Evolutionary conservation across 2,888 invertebrate species (phyloP).

Genomic region (Lochmaea capreae): DNA sequence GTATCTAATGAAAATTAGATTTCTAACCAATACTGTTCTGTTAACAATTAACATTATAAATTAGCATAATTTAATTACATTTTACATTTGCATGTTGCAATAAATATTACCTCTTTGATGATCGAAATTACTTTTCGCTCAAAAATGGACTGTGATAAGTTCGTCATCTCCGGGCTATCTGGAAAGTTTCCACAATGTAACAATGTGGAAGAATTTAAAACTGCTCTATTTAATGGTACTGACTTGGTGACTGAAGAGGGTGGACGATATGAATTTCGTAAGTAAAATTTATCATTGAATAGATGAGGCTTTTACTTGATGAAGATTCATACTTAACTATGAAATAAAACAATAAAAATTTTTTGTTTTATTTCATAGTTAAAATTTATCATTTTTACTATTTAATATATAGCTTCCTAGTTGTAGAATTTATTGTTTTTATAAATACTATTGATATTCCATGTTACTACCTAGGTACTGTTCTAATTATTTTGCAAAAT

Average conservation of each 20-base stretch:
- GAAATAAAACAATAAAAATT: too few species aligned
- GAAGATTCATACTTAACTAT: too few species aligned
- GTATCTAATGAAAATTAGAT: neutral
- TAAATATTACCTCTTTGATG: neutral
- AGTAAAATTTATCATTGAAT: constrained; percentile 14
- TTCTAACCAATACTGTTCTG: neutral
- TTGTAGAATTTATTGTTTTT: too few species aligned
- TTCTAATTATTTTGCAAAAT: too few species aligned
- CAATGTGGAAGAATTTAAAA: constrained; percentile 30
- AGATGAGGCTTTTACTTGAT: too few species aligned
- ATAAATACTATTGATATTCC: too few species aligned
- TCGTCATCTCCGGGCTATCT: constrained; percentile 33
- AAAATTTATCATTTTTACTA: neutral
- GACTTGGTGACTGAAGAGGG: constrained; percentile 26
- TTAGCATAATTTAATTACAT: neutral
- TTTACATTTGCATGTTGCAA: constrained; percentile 2
- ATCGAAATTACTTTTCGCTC: neutral
- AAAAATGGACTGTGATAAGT: constrained; percentile 7
- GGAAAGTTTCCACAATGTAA: constrained; percentile 36
- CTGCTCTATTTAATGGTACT: constrained; percentile 25
- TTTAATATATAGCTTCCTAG: too few species aligned
- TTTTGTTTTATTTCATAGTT: constrained; percentile 31
- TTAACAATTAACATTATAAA: neutral
- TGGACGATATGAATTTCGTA: constrained; percentile 23
- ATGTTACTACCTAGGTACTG: too few species aligned